These are phyloP conservation scores for Pristiophorus japonicus DNA, from an alignment of 2,113 vertebrate genomes.

Conservation along the genomic window DNA sequence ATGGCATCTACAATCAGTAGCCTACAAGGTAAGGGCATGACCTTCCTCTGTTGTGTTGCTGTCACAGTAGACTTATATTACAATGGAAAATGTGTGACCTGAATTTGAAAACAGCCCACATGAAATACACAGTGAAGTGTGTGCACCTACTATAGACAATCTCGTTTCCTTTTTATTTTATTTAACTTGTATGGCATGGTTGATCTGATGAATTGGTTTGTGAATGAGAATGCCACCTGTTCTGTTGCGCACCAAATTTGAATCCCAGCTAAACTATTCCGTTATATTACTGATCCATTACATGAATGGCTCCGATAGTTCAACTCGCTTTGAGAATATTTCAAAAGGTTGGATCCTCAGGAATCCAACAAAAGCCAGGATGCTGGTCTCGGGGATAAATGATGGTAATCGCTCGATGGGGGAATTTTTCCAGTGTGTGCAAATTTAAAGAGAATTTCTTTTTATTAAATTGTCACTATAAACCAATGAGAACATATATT, in stretches of 20 bases:
- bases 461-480: neutral
- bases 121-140: neutral
- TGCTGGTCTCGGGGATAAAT: too few species aligned
- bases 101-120: neutral
- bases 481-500: neutral
- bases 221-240: neutral
- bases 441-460: neutral
- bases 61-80: neutral
- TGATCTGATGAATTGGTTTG: neutral
- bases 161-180: neutral
- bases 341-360: too few species aligned
- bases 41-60: neutral
- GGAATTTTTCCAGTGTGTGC: too few species aligned
- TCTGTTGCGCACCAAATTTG: too few species aligned
- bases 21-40: constrained; percentile 55
- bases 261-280: too few species aligned
- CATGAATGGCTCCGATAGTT: too few species aligned
- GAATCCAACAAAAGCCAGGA: too few species aligned
- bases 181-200: neutral
- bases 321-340: too few species aligned
- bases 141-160: neutral
- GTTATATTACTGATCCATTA: too few species aligned
- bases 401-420: too few species aligned
- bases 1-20: constrained; percentile 49
- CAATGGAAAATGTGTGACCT: neutral